phyloP scores from a whole-genome alignment of 2,113 vertebrate genomes.

The Ariopsis seemanni region DNA sequence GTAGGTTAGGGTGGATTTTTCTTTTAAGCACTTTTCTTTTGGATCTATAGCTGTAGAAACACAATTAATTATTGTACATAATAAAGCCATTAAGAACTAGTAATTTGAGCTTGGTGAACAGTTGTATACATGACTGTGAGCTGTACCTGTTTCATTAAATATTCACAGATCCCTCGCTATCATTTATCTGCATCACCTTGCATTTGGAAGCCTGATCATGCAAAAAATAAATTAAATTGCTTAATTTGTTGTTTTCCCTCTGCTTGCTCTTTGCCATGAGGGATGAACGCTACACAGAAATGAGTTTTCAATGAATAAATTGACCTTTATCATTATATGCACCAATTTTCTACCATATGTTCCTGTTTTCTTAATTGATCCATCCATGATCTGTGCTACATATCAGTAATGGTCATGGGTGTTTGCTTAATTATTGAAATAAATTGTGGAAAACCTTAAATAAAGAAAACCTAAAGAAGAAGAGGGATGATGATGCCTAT shows the following conservation, averaged over 20 bases:
- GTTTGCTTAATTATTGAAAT: not conserved
- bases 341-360: not conserved
- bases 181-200: not conserved
- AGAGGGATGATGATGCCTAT: not conserved
- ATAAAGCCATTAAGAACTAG: not conserved
- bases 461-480: not conserved
- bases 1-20: not conserved
- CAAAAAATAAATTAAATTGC: constrained; percentile 3
- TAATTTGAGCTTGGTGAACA: not conserved
- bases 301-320: constrained; percentile 23
- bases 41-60: not conserved
- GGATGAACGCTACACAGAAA: constrained; percentile 7
- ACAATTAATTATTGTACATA: not conserved
- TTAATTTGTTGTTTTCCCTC: not conserved
- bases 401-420: no score
- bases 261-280: constrained; percentile 7
- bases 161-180: not conserved
- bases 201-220: not conserved
- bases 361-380: not conserved
- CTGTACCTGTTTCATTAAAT: not conserved
- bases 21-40: not conserved
- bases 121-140: not conserved
- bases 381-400: no score
- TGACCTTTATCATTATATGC: constrained; percentile 4
- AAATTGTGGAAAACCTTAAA: not conserved